phyloP scores from a whole-genome alignment of 2,113 vertebrate genomes.

The Tyto alba region DNA sequence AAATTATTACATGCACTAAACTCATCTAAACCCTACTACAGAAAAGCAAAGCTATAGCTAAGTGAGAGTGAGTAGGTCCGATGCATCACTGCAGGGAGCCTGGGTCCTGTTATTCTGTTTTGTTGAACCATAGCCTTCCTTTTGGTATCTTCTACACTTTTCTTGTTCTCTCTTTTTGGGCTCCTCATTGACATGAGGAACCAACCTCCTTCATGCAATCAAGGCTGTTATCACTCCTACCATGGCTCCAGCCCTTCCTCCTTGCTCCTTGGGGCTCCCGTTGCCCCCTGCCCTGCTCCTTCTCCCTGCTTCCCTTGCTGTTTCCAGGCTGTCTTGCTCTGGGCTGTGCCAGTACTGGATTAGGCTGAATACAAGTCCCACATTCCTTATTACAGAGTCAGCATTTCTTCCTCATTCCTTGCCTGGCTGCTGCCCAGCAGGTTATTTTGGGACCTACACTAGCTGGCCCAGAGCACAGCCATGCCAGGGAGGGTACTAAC shows the following conservation, averaged over 20 bases:
- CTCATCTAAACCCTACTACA: not conserved
- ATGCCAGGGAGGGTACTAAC: not conserved
- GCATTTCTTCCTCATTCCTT: slow-evolving; percentile 46
- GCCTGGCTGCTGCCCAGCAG: slow-evolving; percentile 34
- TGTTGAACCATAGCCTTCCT: not conserved
- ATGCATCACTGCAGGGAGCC: not conserved
- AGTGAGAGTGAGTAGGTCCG: not conserved
- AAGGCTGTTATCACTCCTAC: not conserved
- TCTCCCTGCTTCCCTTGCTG: not conserved
- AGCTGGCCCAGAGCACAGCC: not conserved
- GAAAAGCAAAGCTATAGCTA: not conserved
- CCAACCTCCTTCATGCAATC: not conserved
- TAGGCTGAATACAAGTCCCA: not conserved
- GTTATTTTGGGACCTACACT: slow-evolving; percentile 49
- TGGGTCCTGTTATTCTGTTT: not conserved
- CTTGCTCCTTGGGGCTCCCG: not conserved
- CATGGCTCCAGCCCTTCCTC: not conserved
- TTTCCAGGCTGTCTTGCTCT: not conserved
- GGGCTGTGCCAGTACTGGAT: not conserved
- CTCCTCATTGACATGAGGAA: not conserved
- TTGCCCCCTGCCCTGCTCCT: not conserved
- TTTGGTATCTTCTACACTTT: not conserved
- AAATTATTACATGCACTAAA: not conserved
- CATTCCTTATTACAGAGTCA: slow-evolving; percentile 34
- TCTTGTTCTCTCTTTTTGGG: not conserved